These are phyloP conservation scores for Liolophura sinensis DNA, from an alignment of 1,140 invertebrate genomes.

Conservation along the genomic window DNA sequence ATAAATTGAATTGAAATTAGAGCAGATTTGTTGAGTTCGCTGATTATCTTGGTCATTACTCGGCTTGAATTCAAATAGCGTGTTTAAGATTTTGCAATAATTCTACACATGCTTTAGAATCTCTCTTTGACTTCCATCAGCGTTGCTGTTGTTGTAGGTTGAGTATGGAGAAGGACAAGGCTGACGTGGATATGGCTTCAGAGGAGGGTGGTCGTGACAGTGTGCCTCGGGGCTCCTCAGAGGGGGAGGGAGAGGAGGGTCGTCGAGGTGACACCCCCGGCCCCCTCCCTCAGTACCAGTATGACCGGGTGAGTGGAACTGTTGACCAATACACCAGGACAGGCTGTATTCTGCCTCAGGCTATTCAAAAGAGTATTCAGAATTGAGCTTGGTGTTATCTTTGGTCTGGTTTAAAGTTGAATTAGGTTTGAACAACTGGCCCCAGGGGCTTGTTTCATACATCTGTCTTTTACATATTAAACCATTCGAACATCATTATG, in stretches of 20 bases:
- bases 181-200: conserved; percentile 1
- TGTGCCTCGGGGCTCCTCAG: conserved; percentile 12
- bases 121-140: conserved; percentile 9
- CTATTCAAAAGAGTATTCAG: no score
- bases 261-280: conserved; percentile 24
- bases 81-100: no score
- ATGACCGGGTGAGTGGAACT: conserved; percentile 6
- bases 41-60: background rate
- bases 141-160: no score
- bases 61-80: background rate
- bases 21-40: no score
- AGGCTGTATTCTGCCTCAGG: background rate
- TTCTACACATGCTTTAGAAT: conserved; percentile 10
- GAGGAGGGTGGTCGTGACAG: background rate
- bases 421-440: no score
- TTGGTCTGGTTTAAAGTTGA: no score
- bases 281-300: conserved; percentile 36
- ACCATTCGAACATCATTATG: no score
- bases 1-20: no score
- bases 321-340: no score
- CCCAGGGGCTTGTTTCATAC: no score
- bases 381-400: no score
- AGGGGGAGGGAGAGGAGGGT: conserved; percentile 13
- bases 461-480: no score
- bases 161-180: background rate